A percentile compares a stretch with the other conserved stretches of the same genome.
Conservation (phyloP, 2,888 invertebrate species). For the Cephus nigrinus region DNA sequence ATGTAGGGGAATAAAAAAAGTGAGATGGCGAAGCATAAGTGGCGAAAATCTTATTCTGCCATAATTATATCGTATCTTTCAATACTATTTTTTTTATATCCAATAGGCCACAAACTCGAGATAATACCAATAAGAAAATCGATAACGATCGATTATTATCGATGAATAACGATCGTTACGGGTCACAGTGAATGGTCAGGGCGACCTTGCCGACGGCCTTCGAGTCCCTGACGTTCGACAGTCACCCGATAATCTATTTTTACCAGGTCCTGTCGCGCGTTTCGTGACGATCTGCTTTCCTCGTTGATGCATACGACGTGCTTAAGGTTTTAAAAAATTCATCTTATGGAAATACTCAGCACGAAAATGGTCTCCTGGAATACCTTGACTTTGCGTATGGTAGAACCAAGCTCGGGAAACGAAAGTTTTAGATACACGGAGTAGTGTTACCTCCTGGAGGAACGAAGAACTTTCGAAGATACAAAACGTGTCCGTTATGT, state of each 20-base stretch:
- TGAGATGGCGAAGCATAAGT: background rate
- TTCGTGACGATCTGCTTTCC: background rate
- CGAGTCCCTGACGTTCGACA: slow-evolving; percentile 26
- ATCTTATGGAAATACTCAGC: too few relatives aligned
- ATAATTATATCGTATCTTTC: background rate
- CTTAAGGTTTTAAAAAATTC: too few relatives aligned
- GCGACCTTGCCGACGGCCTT: slow-evolving; percentile 47
- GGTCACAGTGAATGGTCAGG: slow-evolving; percentile 39
- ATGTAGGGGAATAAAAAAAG: background rate
- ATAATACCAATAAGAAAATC: background rate
- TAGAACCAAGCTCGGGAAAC: too few relatives aligned
- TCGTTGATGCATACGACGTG: too few relatives aligned
- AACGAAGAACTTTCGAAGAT: too few relatives aligned
- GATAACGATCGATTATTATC: background rate
- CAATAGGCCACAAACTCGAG: background rate
- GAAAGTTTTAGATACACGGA: too few relatives aligned
- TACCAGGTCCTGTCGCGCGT: slow-evolving; percentile 6
- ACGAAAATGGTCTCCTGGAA: too few relatives aligned
- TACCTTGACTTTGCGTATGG: too few relatives aligned
- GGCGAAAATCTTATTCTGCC: background rate
- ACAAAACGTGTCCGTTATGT: too few relatives aligned
- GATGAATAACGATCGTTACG: slow-evolving; percentile 14
- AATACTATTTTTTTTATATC: background rate
- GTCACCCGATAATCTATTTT: slow-evolving; percentile 6
- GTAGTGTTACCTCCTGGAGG: too few relatives aligned